Evolutionary conservation across 1,140 invertebrate species (phyloP), one percentile per base, ranked within the genome.

Genomic region (Drosophila elegans): DNA sequence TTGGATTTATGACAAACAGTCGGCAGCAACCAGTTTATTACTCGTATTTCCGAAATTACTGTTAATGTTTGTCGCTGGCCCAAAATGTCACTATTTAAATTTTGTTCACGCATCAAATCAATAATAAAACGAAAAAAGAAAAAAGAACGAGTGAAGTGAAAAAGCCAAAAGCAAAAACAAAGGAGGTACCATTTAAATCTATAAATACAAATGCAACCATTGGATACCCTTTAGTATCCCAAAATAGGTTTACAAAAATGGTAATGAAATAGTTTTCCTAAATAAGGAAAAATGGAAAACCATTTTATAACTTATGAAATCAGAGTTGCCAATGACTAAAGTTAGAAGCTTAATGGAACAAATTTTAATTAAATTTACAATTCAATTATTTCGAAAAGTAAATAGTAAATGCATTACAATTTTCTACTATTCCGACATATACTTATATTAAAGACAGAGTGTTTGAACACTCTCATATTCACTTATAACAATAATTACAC

Each of bases 1-100:
- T 85, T 86, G 78, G 74, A 72, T 72, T 81, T 85, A 86, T 83
- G 83, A 81, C 82, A 82, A 83, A 83, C 63, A 69, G 44, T 63
- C 82, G 55, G 25, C 41, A 49, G 75, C 83, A 86, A 79, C 83
- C 83, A 83, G 84, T 88, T 88, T 88, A 85, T 89, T 79, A 75
- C 64, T 68, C 64, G 52, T 77, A 84, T 90, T 80, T 88, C 83
- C 83, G 83, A 90, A 88, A 88, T 90, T 90, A 89, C 84, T 88
- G 80, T 90, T 88, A 90, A 89, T 88, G 85, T 84, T 89, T 83
- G 66, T 90, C 75, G 77, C 54, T 86, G 79, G 62, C 79, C 83
- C 75, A 80, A 89, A 88, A 88, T 88, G 85, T 88, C 80, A 88
- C 84, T 84, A 88, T 88, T 88, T 84, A 84, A 84, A 88, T 88